Conservation (phyloP, 2,888 invertebrate genomes). For the Phasia obesa region DNA sequence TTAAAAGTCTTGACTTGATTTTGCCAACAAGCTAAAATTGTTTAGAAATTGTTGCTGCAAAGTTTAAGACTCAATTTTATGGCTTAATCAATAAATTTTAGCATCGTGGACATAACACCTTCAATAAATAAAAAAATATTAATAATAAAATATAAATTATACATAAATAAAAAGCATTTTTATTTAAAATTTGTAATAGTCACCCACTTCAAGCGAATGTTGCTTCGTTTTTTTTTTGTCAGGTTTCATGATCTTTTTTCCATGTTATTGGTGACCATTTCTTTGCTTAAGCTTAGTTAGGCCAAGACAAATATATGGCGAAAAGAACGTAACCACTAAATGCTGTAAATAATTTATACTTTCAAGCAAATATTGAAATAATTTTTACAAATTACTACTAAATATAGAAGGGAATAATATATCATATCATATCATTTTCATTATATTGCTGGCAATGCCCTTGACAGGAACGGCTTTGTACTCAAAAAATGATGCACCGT, state of each 20-base stretch:
- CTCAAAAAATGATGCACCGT: no score
- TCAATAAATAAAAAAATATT: neutral
- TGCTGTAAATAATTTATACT: no score
- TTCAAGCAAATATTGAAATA: no score
- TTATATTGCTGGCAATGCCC: no score
- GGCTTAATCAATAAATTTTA: conserved; percentile 66
- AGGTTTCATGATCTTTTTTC: neutral
- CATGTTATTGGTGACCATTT: conserved; percentile 31
- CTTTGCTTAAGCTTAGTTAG: conserved; percentile 8
- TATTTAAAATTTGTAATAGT: conserved; percentile 29
- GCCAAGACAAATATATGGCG: no score
- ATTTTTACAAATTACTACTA: no score
- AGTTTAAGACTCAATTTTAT: conserved; percentile 52
- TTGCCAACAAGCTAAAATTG: neutral
- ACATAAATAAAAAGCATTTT: conserved; percentile 10
- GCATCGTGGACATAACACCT: conserved; percentile 65
- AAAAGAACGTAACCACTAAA: no score
- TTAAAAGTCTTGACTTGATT: conserved; percentile 28
- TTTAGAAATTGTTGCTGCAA: conserved; percentile 26
- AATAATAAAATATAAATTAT: neutral
- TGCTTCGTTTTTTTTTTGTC: conserved; percentile 22
- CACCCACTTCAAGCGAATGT: conserved; percentile 60
- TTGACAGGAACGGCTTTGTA: no score
- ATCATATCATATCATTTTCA: no score
- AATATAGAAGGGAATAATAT: no score